phyloP scores from a whole-genome alignment of 1,140 invertebrate species.

The Hetaerina americana region DNA sequence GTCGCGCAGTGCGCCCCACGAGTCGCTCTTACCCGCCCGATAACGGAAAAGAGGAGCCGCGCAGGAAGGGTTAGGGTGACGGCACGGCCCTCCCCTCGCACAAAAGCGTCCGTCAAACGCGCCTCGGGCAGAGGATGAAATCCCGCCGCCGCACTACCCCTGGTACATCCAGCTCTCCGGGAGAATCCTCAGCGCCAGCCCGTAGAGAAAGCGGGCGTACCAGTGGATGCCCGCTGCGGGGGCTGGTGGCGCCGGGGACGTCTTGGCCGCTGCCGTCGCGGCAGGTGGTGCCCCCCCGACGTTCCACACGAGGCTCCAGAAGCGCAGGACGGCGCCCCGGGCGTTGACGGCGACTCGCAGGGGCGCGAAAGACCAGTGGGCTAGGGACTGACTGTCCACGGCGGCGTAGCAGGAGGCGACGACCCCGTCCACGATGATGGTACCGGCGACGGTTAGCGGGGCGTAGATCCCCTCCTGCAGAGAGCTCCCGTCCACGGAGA shows the following conservation, averaged over 20 bases:
- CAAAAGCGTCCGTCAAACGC: too few relatives aligned
- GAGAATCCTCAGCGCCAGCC: constrained; percentile 50
- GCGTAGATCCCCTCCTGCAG: constrained; percentile 66
- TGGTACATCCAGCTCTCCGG: constrained; percentile 27
- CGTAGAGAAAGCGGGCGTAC: constrained; percentile 70
- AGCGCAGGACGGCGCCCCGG: constrained; percentile 9
- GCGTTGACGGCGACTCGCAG: constrained; percentile 42
- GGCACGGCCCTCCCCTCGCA: too few relatives aligned
- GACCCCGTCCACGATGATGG: constrained; percentile 78
- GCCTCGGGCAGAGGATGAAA: too few relatives aligned
- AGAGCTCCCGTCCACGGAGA: constrained; percentile 36
- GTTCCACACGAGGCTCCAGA: constrained; percentile 25
- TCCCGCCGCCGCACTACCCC: too few relatives aligned
- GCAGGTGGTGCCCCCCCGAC: constrained; percentile 5
- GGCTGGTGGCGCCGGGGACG: constrained; percentile 11
- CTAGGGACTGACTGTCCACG: constrained; percentile 67
- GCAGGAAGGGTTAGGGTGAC: too few relatives aligned
- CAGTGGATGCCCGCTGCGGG: constrained; percentile 65
- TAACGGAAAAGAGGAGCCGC: too few relatives aligned
- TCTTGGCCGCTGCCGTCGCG: constrained; percentile 1
- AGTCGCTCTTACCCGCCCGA: too few relatives aligned
- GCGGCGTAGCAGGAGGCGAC: constrained; percentile 91
- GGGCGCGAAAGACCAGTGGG: constrained; percentile 72
- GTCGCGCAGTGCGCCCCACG: too few relatives aligned
- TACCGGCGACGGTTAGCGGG: constrained; percentile 77